phyloP scores from a whole-genome alignment of 1,140 invertebrate genomes.

The Mercenaria mercenaria region DNA sequence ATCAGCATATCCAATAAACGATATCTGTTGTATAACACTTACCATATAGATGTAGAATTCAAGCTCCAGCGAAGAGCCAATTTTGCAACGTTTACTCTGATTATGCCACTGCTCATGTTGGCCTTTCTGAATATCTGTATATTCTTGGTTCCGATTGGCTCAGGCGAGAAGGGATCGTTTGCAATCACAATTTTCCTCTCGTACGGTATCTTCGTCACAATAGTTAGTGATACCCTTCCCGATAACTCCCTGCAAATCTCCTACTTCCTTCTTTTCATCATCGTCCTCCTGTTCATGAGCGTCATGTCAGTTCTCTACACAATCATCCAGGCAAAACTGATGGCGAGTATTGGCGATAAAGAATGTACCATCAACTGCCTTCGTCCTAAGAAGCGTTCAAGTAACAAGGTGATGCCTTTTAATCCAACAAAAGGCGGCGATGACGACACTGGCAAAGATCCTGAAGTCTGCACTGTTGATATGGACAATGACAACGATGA shows the following conservation, averaged over 20 bases:
- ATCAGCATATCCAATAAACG: not conserved
- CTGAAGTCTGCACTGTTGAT: not conserved
- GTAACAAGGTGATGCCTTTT: constrained; percentile 1
- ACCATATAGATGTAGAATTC: constrained; percentile 10
- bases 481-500: not conserved
- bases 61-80: constrained; percentile 5
- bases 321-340: constrained; percentile 26
- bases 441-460: not conserved
- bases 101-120: constrained; percentile 36
- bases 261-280: constrained; percentile 47
- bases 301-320: constrained; percentile 45
- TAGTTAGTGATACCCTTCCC: constrained; percentile 33
- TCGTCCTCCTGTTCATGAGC: constrained; percentile 12
- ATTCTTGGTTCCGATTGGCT: constrained; percentile 43
- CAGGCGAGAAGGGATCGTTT: constrained; percentile 45
- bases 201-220: constrained; percentile 50
- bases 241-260: constrained; percentile 46
- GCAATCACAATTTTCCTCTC: constrained; percentile 54
- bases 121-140: constrained; percentile 44
- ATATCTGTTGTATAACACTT: not conserved
- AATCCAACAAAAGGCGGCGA: not conserved
- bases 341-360: not conserved
- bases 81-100: constrained; percentile 38
- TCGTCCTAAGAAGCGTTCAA: not conserved
- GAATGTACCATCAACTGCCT: constrained; percentile 10